Conservation (phyloP, 2,888 invertebrate genomes). For the Epirrhoe alternata region DNA sequence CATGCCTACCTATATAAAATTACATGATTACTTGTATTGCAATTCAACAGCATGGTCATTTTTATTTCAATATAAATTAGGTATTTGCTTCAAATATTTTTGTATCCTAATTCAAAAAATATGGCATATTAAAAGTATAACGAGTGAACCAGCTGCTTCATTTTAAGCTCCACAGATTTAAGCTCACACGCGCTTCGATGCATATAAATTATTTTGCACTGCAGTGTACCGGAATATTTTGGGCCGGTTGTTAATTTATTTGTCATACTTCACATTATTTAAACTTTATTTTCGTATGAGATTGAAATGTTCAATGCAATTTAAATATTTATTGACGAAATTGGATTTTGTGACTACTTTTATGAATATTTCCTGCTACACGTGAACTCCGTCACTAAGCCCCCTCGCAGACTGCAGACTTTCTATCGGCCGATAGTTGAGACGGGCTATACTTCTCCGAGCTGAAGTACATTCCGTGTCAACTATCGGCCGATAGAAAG, state of each 20-base stretch:
- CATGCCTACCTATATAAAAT: too few species aligned
- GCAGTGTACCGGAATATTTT: conserved; percentile 34
- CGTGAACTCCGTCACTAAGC: not conserved
- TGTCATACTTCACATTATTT: conserved; percentile 25
- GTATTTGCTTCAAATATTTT: too few species aligned
- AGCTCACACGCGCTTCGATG: conserved; percentile 32
- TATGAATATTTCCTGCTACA: not conserved
- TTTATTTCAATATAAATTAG: too few species aligned
- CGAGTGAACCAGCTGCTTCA: not conserved
- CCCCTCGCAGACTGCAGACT: too few species aligned
- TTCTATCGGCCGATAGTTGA: too few species aligned
- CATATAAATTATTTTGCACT: conserved; percentile 50
- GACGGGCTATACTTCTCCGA: too few species aligned
- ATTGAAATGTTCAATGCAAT: conserved; percentile 26
- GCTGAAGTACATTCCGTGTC: too few species aligned
- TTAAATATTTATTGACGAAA: conserved; percentile 3
- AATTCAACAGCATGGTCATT: too few species aligned
- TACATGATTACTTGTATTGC: too few species aligned
- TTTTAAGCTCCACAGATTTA: not conserved
- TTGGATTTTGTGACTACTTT: not conserved
- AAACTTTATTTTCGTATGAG: conserved; percentile 28
- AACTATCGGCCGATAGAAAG: too few species aligned
- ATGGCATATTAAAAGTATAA: not conserved
- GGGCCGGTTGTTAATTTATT: conserved; percentile 25
- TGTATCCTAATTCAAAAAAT: too few species aligned